phyloP scores from a whole-genome alignment of 1,140 invertebrate species.

The Cataglyphis hispanica region DNA sequence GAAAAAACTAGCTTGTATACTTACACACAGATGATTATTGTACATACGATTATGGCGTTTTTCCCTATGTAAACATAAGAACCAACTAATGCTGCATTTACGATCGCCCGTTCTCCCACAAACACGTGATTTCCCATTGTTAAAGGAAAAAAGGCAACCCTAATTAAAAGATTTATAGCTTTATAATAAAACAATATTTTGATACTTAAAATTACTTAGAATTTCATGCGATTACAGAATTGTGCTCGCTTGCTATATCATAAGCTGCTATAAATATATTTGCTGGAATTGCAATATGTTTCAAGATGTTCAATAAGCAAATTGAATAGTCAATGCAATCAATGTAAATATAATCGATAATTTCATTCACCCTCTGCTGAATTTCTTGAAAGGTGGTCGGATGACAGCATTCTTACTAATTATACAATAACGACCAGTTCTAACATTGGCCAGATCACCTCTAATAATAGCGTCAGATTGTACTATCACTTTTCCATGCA shows the following conservation, averaged over 20 bases:
- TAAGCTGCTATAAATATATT: neutral
- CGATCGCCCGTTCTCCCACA: conserved; percentile 97
- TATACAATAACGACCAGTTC: conserved; percentile 98
- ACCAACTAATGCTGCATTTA: conserved; percentile 97
- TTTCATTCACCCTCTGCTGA: conserved; percentile 95
- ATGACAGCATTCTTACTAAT: conserved; percentile 97
- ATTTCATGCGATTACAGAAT: neutral
- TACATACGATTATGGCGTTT: conserved; percentile 98
- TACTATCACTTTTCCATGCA: conserved; percentile 99
- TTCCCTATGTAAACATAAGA: conserved; percentile 99
- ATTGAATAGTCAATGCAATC: neutral
- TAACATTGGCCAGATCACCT: conserved; percentile 98
- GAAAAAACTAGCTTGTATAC: neutral
- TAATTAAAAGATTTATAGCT: conserved; percentile 85
- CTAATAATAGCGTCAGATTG: conserved; percentile 98
- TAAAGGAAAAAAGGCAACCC: conserved; percentile 98
- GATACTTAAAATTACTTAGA: neutral
- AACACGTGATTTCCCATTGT: conserved; percentile 99
- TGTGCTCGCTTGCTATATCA: neutral
- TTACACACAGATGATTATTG: neutral
- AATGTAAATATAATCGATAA: conserved; percentile 6
- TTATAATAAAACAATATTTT: neutral
- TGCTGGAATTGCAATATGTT: neutral
- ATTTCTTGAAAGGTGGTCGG: conserved; percentile 99
- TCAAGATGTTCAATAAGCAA: neutral